Evolutionary conservation across 2,888 invertebrate genomes (phyloP), one percentile per base, ranked within the genome.

Genomic region (Yponomeuta sedellus): DNA sequence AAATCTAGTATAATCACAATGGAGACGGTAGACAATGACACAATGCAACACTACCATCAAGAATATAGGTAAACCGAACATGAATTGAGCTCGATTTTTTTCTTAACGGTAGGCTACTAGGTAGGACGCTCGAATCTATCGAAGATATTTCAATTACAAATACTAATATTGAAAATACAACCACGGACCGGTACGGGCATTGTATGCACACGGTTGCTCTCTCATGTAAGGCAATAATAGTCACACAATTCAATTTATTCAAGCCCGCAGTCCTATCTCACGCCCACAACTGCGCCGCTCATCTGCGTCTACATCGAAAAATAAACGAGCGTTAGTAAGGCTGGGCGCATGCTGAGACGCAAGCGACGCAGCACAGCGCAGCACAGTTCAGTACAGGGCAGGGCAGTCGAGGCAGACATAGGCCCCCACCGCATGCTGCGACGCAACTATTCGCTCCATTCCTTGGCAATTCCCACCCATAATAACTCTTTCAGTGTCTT

Each of bases 181-280:
- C 63, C 63, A 39, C 63, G 44, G 69, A 77, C 75, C 72, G 71
- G 73, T 71, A 70, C 76, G 73, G 75, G 72, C 76, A 76, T 80
- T 77, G 75, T 79, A 85, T 83, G 78, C 76, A 75, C 76, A 56
- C 64, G 57, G 64, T 57, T 28, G 64, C 57, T 56, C 64, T 57
- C 28, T 58, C 57, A 28, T 28, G 44, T 52, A 52, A 78, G 77
- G 76, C 77, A 81, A 81, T 82, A 82, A 77, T 80, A 79, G 78
- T 75, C 78, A 81, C 75, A 80, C 82, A 82, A 86, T 85, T 84
- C 80, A 83, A 85, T 86, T 83, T 83, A 85, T 85, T 83, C 83
- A 77, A 78, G 77, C 79, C 44, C 79, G 79, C 81, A 80, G 82
- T 82, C 81, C 83, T 78, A 77, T 72, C 75, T 81, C 73, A 80